Conservation (phyloP, 2,113 vertebrate genomes). For the Phainopepla nitens region DNA sequence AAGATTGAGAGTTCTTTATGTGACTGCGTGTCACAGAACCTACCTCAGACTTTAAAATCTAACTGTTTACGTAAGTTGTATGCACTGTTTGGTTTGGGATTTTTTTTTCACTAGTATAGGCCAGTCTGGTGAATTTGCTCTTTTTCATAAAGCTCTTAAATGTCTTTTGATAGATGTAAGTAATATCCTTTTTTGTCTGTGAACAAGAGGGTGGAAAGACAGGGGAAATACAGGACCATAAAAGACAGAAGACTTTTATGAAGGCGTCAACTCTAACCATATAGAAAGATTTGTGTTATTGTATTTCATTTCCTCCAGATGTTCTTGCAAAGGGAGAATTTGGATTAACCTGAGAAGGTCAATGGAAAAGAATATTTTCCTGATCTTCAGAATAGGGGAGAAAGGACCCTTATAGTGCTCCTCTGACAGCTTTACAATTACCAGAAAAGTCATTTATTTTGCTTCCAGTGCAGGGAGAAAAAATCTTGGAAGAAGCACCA, state of each 20-base stretch:
- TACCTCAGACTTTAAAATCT: not conserved
- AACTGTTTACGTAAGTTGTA: not conserved
- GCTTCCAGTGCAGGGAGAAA: not conserved
- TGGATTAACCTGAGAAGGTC: conserved; percentile 12
- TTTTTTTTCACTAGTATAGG: not conserved
- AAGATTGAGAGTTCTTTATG: not conserved
- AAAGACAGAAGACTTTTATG: conserved; percentile 12
- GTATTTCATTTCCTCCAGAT: conserved; percentile 36
- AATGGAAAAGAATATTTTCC: not conserved
- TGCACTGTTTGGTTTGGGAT: not conserved
- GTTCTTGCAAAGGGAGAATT: not conserved
- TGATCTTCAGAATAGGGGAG: not conserved
- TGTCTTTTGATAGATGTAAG: not conserved
- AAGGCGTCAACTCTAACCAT: not conserved
- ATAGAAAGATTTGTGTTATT: conserved; percentile 11
- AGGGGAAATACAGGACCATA: not conserved
- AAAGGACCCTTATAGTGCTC: not conserved
- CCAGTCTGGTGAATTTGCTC: not conserved
- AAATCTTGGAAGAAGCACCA: not conserved
- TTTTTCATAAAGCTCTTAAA: not conserved
- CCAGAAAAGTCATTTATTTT: not conserved
- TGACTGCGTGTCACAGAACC: not conserved
- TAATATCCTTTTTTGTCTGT: not conserved
- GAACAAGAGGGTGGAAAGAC: not conserved
- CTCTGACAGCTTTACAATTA: not conserved